Evolutionary conservation across 2,113 vertebrate species (phyloP).

Genomic region (Murina feae): DNA sequence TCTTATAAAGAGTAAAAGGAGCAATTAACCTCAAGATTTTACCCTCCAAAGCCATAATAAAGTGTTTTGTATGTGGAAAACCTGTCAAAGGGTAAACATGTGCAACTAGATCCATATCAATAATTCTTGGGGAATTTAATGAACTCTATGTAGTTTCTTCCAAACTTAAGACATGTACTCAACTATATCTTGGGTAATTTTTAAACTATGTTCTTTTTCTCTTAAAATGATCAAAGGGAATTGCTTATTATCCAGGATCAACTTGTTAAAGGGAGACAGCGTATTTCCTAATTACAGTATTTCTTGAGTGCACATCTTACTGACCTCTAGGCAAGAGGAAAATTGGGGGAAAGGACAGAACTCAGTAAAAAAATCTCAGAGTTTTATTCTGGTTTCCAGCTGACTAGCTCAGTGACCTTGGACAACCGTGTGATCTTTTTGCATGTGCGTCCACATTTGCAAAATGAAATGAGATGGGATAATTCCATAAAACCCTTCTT

Average conservation of each 20-base stretch:
- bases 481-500: neutral
- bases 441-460: neutral
- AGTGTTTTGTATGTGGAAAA: neutral
- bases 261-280: conserved; percentile 42
- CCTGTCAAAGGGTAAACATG: neutral
- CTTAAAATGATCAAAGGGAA: conserved; percentile 61
- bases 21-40: neutral
- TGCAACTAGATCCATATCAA: neutral
- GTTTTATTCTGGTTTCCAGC: neutral
- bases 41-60: neutral
- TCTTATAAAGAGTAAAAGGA: neutral
- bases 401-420: conserved; percentile 10
- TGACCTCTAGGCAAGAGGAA: neutral
- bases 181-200: neutral
- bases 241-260: conserved; percentile 50
- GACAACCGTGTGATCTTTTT: neutral
- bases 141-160: neutral
- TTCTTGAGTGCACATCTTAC: neutral
- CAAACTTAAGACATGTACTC: neutral
- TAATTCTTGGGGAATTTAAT: conserved; percentile 28
- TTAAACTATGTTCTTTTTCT: conserved; percentile 26
- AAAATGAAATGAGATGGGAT: neutral
- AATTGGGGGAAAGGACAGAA: neutral
- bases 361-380: neutral
- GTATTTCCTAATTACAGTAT: conserved; percentile 1